Base-by-base conservation (phyloP, 2,888 invertebrate genomes). In the Nymphalis urticae region DNA sequence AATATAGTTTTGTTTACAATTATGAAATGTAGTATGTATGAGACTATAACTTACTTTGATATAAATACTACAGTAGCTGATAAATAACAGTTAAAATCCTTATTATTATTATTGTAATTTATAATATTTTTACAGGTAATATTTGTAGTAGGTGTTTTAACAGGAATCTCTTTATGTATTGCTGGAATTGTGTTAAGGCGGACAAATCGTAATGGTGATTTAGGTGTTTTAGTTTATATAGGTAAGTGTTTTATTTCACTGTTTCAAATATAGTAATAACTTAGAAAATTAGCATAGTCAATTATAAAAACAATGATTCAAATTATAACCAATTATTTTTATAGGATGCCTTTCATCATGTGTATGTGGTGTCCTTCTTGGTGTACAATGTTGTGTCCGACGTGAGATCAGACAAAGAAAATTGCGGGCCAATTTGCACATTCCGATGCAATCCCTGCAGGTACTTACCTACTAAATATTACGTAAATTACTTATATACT, bases 191-290 rank as follows among this genome's bases (percentile, higher is more conserved):
- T 95, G 17, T 81, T 95, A 70, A 88, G 94, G 73, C 93, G 94
- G 74, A 94, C 94, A 71, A 93, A 92, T 77, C 93, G 94, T n/a
- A 94, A 94, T 77, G 93, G 94, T 66, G 95, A 95, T 81, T 90
- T 95, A 32, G 94, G 94, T 76, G 95, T 95, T 58, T 87, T 95
- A 79, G 94, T 95, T 64, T 95, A 95, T 82, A 95, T 95, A 80
- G 95, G 95, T 84, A 88, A 84, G 82, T 58, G 19, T 36, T 24
- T 27, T 16, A 27, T 13, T 42, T 42, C 13, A 13, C 3, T 42
- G 13, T 42, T n/a, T 50, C 4, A n/a, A 48, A 8, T 3, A 8
- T n/a, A 16, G n/a, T n/a, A n/a, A 50, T n/a, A 13, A 48, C 48
- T 8, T 48, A 48, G 48, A 48, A 1, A 48, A 58, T 32, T 24